A percentile compares a stretch with the other conserved stretches of the same genome.
Evolutionary conservation across 1,140 invertebrate species (phyloP).

Genomic region (Brachionus sp.): DNA sequence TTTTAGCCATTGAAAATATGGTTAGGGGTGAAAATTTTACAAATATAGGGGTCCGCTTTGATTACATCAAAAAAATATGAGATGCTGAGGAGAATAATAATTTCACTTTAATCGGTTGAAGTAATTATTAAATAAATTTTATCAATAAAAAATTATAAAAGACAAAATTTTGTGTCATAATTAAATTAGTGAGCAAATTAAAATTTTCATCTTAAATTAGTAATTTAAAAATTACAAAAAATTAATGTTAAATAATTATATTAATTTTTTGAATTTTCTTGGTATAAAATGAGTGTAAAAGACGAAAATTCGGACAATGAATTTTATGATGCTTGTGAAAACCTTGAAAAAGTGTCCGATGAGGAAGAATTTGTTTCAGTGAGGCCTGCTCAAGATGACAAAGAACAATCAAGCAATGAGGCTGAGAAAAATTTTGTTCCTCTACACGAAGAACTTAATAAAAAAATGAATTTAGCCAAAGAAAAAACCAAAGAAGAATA

Average conservation of each 20-base stretch:
- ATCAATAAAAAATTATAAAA: too few species aligned
- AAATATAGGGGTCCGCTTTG: too few species aligned
- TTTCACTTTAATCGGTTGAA: too few species aligned
- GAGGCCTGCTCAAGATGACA: not conserved
- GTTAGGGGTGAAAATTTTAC: too few species aligned
- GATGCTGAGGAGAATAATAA: too few species aligned
- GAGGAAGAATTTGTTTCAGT: constrained; percentile 12
- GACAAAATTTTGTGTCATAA: too few species aligned
- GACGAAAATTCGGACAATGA: constrained; percentile 8
- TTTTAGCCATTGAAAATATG: too few species aligned
- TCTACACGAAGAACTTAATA: constrained; percentile 35
- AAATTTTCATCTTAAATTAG: not conserved
- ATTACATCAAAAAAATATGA: too few species aligned
- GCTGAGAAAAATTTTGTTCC: not conserved
- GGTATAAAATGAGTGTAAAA: constrained; percentile 21
- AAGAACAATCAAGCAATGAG: not conserved
- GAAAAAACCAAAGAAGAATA: not conserved
- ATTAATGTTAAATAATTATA: not conserved
- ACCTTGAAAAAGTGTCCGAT: not conserved
- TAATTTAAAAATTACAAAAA: not conserved
- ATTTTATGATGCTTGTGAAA: constrained; percentile 36
- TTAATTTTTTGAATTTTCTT: not conserved
- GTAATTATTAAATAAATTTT: too few species aligned
- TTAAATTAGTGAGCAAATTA: not conserved
- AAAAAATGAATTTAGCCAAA: not conserved